Evolutionary conservation across 2,888 invertebrate genomes (phyloP).

Genomic region (Sepioteuthis lessoniana): DNA sequence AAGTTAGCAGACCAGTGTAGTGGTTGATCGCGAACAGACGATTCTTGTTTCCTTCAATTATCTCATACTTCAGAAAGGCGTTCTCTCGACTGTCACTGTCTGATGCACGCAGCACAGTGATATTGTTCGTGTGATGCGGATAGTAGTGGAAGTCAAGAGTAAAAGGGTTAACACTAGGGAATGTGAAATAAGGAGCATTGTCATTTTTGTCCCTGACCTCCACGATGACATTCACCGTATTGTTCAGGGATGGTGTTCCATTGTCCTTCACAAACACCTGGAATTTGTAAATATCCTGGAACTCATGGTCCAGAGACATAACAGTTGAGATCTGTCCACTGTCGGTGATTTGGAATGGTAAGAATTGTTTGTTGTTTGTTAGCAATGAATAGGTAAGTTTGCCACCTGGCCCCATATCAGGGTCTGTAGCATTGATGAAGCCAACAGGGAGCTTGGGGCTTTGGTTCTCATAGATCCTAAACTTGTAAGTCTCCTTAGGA

Average conservation of each 20-base stretch:
- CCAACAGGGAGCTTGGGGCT: neutral
- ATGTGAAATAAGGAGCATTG: neutral
- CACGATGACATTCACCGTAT: slow-evolving; percentile 21
- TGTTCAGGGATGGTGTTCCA: neutral
- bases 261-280: slow-evolving; percentile 3
- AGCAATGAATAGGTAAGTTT: neutral
- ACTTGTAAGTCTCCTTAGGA: neutral
- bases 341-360: slow-evolving; percentile 12
- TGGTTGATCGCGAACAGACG: slow-evolving; percentile 20
- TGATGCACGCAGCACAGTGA: neutral
- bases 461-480: neutral
- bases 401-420: neutral
- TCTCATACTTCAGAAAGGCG: neutral
- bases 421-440: neutral
- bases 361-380: neutral
- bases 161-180: neutral
- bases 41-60: neutral
- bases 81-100: slow-evolving; percentile 8
- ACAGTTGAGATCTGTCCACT: neutral
- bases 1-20: neutral
- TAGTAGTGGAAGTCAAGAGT: slow-evolving; percentile 9
- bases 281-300: neutral
- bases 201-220: neutral
- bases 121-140: slow-evolving; percentile 33
- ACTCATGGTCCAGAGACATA: neutral